phyloP scores from a whole-genome alignment of 53 echinoderm and acorn worm genomes.

The Antedon mediterranea region DNA sequence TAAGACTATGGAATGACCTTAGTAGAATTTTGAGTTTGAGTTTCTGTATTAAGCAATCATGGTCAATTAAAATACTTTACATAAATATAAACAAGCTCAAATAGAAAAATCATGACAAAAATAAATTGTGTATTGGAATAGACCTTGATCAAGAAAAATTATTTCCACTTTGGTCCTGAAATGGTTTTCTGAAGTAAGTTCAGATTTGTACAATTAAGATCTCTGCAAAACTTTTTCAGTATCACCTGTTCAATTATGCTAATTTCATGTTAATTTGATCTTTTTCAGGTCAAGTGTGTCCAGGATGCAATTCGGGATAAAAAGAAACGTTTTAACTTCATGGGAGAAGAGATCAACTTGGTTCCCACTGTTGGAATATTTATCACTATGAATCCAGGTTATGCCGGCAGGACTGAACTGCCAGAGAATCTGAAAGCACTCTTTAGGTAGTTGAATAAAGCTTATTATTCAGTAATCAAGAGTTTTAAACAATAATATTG shows the following conservation, averaged over 20 bases:
- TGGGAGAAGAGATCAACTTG: conserved; percentile 72
- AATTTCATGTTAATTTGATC: neutral
- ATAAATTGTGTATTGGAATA: too few relatives aligned
- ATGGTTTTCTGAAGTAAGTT: neutral
- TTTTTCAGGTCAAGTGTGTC: conserved; percentile 62
- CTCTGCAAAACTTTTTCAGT: too few relatives aligned
- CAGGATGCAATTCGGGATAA: conserved; percentile 96
- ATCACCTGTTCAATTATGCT: too few relatives aligned
- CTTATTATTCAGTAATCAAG: too few relatives aligned
- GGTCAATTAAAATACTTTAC: too few relatives aligned
- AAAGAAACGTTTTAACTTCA: conserved; percentile 78
- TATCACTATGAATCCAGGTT: conserved; percentile 99
- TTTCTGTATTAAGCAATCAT: too few relatives aligned
- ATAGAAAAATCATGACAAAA: too few relatives aligned
- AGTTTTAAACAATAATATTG: too few relatives aligned
- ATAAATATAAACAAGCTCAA: too few relatives aligned
- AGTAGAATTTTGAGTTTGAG: too few relatives aligned
- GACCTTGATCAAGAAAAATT: too few relatives aligned
- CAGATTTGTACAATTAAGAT: too few relatives aligned
- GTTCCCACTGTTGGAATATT: conserved; percentile 87
- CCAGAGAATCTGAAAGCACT: conserved; percentile 98
- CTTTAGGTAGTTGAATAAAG: conserved; percentile 90
- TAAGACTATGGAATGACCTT: conserved; percentile 19
- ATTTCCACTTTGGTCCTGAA: neutral
- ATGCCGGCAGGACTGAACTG: conserved; percentile 89